phyloP scores from a whole-genome alignment of 1,140 invertebrate species.

The Octopus sinensis region DNA sequence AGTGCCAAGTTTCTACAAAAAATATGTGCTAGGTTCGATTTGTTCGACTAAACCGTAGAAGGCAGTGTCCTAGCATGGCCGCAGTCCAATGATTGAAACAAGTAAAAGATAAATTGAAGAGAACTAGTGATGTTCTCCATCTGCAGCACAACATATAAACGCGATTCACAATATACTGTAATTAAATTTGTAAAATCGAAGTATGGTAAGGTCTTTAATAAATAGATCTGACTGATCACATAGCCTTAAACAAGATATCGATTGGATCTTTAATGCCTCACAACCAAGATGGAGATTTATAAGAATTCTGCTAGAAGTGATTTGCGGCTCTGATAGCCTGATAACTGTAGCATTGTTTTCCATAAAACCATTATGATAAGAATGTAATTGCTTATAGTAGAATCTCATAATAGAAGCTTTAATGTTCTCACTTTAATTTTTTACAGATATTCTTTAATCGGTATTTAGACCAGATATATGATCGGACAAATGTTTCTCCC shows the following conservation, averaged over 20 bases:
- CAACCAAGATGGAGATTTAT: slow-evolving; percentile 3
- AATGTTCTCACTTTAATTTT: too few species aligned
- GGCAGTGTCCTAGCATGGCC: neutral
- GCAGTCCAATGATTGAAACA: neutral
- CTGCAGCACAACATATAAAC: neutral
- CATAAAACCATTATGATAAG: too few species aligned
- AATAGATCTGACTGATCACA: neutral
- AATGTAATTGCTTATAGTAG: too few species aligned
- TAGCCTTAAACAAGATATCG: neutral
- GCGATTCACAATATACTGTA: neutral
- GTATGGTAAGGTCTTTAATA: neutral
- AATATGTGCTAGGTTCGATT: too few species aligned
- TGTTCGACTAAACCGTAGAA: too few species aligned
- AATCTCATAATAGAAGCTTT: too few species aligned
- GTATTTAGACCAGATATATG: too few species aligned
- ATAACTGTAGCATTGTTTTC: too few species aligned
- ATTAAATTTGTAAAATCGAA: slow-evolving; percentile 1
- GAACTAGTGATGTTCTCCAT: neutral
- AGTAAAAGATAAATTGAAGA: neutral
- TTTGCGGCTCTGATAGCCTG: neutral
- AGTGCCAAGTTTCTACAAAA: too few species aligned
- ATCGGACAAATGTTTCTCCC: too few species aligned
- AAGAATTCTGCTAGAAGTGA: neutral
- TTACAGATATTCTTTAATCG: too few species aligned
- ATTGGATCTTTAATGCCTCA: neutral